A percentile compares a stretch with the other conserved stretches of the same genome.
Evolutionary conservation across 2,797 vertebrate species (phyloP).

Genomic region (Loris lydekkerianus): DNA sequence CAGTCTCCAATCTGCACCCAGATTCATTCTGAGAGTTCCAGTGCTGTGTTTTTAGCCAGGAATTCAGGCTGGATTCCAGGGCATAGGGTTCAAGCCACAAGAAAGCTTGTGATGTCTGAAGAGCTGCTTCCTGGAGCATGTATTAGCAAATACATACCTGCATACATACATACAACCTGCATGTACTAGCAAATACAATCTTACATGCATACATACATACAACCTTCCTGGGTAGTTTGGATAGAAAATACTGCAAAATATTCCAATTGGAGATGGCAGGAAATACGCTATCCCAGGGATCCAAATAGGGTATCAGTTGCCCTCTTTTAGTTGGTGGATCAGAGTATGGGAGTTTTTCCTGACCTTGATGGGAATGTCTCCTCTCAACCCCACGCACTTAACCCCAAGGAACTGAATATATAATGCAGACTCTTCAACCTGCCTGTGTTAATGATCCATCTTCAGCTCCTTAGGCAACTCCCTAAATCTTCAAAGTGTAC

Average conservation of each 20-base stretch:
- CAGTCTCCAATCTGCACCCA: background rate
- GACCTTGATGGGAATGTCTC: constrained; percentile 2
- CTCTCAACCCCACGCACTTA: background rate
- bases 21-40: background rate
- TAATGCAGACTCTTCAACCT: background rate
- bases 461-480: background rate
- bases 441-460: constrained; percentile 27
- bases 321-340: background rate
- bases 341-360: background rate
- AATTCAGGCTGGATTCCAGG: too few relatives aligned
- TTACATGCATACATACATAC: too few relatives aligned
- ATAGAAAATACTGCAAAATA: background rate
- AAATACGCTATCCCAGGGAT: background rate
- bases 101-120: background rate
- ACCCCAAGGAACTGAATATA: background rate
- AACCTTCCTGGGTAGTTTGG: background rate
- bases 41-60: background rate
- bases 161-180: too few relatives aligned
- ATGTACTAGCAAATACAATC: too few relatives aligned
- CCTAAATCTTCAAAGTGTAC: constrained; percentile 18
- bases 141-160: background rate
- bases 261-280: background rate
- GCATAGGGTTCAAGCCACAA: background rate
- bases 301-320: background rate
- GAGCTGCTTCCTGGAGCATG: background rate